These are phyloP conservation scores for Allygus modestus DNA, from an alignment of 2,888 invertebrate species.

Conservation along the genomic window DNA sequence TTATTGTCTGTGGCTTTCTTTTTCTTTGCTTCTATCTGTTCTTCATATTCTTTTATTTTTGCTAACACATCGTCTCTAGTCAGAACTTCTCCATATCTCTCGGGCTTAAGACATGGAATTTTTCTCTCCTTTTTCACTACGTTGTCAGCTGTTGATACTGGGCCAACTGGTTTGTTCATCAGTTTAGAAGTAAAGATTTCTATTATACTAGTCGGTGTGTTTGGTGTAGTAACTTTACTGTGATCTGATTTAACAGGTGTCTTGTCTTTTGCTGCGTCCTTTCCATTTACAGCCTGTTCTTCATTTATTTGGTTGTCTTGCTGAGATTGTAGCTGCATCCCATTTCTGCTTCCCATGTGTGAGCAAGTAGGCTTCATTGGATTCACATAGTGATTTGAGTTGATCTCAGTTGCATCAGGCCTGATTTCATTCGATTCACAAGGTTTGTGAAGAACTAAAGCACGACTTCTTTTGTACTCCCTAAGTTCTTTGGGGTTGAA, in stretches of 20 bases:
- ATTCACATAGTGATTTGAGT: not conserved
- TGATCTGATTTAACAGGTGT: not conserved
- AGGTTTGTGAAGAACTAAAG: not conserved
- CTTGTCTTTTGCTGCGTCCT: not conserved
- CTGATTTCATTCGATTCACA: no score
- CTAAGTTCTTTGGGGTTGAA: constrained; percentile 54
- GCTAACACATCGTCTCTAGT: constrained; percentile 33
- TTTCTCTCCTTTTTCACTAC: constrained; percentile 15
- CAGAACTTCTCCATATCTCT: constrained; percentile 23
- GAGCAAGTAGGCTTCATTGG: not conserved
- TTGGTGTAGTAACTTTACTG: not conserved
- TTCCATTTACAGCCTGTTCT: not conserved
- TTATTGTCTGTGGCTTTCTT: constrained; percentile 15
- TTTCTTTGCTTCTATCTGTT: no score
- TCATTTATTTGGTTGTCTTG: no score
- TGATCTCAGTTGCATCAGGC: not conserved
- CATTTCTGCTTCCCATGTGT: constrained; percentile 1
- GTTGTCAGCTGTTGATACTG: not conserved
- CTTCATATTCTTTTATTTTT: constrained; percentile 40
- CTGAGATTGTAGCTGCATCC: no score
- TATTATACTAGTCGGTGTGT: constrained; percentile 30
- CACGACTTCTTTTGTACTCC: constrained; percentile 56
- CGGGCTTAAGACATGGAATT: constrained; percentile 16
- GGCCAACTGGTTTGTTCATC: not conserved
- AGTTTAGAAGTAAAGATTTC: constrained; percentile 43